These are phyloP conservation scores for Limnephilus auricula DNA, from an alignment of 2,888 invertebrate genomes.

Conservation along the genomic window DNA sequence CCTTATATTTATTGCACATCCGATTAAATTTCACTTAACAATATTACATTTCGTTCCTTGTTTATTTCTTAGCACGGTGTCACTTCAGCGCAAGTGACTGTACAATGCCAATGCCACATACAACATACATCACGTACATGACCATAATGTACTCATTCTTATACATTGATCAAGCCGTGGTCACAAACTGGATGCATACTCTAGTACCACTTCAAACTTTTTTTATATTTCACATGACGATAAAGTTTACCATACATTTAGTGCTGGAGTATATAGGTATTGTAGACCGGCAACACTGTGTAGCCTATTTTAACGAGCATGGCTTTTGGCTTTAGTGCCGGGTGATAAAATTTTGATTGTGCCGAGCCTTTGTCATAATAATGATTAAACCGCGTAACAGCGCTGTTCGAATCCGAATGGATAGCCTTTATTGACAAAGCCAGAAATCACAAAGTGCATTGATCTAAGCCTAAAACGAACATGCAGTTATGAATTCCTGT, in stretches of 20 bases:
- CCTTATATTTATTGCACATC: background rate
- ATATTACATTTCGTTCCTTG: background rate
- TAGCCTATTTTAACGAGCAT: background rate
- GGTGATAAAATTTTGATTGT: background rate
- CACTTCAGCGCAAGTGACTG: background rate
- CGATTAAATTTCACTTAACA: background rate
- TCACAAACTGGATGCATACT: no score
- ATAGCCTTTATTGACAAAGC: conserved; percentile 2
- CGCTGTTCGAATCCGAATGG: background rate
- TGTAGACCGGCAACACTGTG: background rate
- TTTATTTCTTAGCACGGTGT: background rate
- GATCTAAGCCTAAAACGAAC: background rate
- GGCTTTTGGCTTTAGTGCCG: background rate
- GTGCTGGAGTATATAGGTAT: background rate
- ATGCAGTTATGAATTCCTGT: background rate
- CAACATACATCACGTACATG: background rate
- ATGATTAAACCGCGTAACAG: background rate
- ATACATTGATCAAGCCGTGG: no score
- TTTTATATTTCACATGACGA: background rate
- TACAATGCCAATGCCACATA: no score
- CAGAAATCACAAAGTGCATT: conserved; percentile 2
- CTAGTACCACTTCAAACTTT: background rate
- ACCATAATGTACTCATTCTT: no score
- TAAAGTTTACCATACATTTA: background rate
- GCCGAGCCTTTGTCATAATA: background rate